Percentiles rank a stretch among this genome's conserved stretches.
Conservation (phyloP, 2,797 vertebrate genomes). For the Tenualosa thibaudeaui region DNA sequence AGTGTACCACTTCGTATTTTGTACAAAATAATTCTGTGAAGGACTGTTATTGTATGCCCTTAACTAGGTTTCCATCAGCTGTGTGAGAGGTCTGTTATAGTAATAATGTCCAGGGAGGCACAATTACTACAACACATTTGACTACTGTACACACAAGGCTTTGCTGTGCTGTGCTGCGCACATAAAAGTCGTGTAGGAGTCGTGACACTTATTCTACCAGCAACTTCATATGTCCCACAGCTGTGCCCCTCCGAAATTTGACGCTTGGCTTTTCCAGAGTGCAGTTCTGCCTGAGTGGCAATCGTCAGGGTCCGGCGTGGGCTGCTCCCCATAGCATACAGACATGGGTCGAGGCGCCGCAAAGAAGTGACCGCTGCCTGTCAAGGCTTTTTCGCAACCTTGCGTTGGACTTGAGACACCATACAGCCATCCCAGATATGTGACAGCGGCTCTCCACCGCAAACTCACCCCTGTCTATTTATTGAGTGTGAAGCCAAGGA, state of each 20-base stretch:
- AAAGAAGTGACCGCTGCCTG: neutral
- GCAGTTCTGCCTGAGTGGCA: neutral
- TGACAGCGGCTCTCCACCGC: constrained; percentile 15
- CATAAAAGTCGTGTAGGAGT: neutral
- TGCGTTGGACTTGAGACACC: constrained; percentile 1
- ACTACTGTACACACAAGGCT: constrained; percentile 10
- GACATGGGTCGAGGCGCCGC: neutral
- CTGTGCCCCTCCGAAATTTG: neutral
- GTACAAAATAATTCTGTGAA: neutral
- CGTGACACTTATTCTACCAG: constrained; percentile 7
- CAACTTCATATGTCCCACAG: constrained; percentile 14
- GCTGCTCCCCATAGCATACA: neutral
- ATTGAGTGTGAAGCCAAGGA: constrained; percentile 38
- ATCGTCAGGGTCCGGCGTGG: neutral
- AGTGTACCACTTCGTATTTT: neutral
- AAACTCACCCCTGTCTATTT: constrained; percentile 28
- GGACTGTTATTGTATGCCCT: neutral
- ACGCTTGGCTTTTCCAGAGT: neutral
- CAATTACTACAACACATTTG: neutral
- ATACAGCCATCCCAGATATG: neutral
- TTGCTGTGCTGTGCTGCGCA: neutral
- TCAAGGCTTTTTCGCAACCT: constrained; percentile 6
- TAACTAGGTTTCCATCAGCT: neutral
- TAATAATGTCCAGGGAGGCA: neutral
- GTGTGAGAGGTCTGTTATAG: neutral